Evolutionary conservation across 2,113 vertebrate genomes (phyloP).

Genomic region (Hepsetus odoe): DNA sequence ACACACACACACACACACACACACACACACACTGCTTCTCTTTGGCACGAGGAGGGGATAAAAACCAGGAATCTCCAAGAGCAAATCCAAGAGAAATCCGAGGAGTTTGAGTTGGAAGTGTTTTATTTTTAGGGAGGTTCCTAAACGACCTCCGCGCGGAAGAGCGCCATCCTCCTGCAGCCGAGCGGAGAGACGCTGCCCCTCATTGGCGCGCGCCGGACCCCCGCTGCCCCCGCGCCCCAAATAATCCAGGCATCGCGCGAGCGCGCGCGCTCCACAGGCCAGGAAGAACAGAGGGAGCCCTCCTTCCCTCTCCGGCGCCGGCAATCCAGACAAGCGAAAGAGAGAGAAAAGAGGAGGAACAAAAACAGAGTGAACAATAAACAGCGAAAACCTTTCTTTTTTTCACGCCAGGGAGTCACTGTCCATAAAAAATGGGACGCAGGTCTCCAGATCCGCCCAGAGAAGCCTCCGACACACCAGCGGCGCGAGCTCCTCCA

Average conservation of each 20-base stretch:
- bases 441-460: not conserved
- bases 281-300: no score
- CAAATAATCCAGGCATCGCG: no score
- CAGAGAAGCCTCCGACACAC: not conserved
- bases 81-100: not conserved
- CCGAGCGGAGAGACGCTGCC: not conserved
- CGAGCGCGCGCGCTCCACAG: no score
- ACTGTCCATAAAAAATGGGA: not conserved
- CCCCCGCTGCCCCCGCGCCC: constrained; percentile 56
- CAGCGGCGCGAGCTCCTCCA: not conserved
- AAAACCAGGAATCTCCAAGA: no score
- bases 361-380: not conserved
- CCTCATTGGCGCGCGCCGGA: not conserved
- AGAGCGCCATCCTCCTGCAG: not conserved
- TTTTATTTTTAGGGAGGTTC: not conserved
- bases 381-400: not conserved
- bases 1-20: not conserved
- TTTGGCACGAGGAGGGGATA: not conserved
- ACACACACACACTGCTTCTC: not conserved
- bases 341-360: not conserved
- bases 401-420: not conserved
- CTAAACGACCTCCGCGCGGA: not conserved
- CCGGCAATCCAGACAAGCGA: not conserved
- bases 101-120: not conserved
- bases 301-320: constrained; percentile 1